Percentiles rank a stretch among this genome's conserved stretches.
These are phyloP conservation scores for Nematostella vectensis DNA, from an alignment of 92 coral and sea anemone species.

Conservation along the genomic window DNA sequence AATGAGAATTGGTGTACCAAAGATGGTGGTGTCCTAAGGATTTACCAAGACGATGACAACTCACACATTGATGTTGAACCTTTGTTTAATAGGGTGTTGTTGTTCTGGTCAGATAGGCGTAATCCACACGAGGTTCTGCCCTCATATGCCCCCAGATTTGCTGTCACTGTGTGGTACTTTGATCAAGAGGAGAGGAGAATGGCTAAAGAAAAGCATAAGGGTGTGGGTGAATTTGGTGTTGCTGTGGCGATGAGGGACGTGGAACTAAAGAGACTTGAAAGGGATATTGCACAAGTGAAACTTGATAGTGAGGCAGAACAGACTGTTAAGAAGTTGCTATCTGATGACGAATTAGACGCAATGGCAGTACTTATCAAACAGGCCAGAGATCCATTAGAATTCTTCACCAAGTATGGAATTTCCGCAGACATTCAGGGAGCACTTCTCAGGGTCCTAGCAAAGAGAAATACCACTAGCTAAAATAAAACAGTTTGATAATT, in stretches of 20 bases:
- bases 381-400: slow-evolving; percentile 34
- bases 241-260: slow-evolving; percentile 55
- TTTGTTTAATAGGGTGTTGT: slow-evolving; percentile 61
- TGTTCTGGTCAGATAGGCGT: slow-evolving; percentile 91
- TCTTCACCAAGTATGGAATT: slow-evolving; percentile 24
- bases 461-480: slow-evolving; percentile 22
- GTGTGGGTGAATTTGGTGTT: slow-evolving; percentile 27
- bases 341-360: slow-evolving; percentile 52
- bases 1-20: slow-evolving; percentile 76
- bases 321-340: slow-evolving; percentile 36
- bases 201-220: slow-evolving; percentile 41
- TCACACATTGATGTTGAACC: slow-evolving; percentile 69
- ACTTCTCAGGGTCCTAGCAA: slow-evolving; percentile 33
- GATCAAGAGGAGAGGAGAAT: slow-evolving; percentile 59
- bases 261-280: slow-evolving; percentile 40
- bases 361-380: slow-evolving; percentile 35
- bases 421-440: slow-evolving; percentile 41
- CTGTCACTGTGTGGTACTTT: slow-evolving; percentile 90
- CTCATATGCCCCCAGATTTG: slow-evolving; percentile 64
- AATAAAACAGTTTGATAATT: no score
- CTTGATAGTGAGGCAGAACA: slow-evolving; percentile 49
- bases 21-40: slow-evolving; percentile 79
- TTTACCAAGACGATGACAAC: slow-evolving; percentile 38
- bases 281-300: slow-evolving; percentile 47
- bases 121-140: slow-evolving; percentile 95